A percentile compares a stretch with the other conserved stretches of the same genome.
These are phyloP conservation scores for Diacarnus erythraeanus DNA, from an alignment of 37 sponge, comb jelly and placozoan genomes.

Conservation along the genomic window DNA sequence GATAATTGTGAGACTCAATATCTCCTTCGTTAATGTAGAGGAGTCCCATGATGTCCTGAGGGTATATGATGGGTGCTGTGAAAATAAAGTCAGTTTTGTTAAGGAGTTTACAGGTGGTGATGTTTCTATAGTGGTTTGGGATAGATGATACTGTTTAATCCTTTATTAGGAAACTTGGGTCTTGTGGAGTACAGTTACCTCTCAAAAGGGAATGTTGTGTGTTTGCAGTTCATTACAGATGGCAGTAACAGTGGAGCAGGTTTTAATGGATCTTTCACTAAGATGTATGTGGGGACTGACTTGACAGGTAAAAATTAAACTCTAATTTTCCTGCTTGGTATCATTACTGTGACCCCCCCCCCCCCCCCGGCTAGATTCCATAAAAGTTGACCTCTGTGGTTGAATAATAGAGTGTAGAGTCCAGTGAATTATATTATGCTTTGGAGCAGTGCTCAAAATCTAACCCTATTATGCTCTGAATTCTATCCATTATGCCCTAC, in stretches of 20 bases:
- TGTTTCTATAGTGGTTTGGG: background rate
- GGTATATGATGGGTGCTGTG: constrained; percentile 31
- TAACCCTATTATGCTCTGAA: no score
- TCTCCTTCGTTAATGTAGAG: constrained; percentile 19
- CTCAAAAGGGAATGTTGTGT: background rate
- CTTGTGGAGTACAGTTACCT: background rate
- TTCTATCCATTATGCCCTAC: no score
- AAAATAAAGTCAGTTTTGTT: background rate
- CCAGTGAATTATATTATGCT: no score
- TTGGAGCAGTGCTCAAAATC: no score
- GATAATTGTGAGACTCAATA: constrained; percentile 6
- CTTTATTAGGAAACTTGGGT: constrained; percentile 11
- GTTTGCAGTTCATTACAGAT: constrained; percentile 11
- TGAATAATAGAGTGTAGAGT: no score
- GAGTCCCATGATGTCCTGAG: constrained; percentile 25
- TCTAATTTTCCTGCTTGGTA: no score
- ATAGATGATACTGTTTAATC: background rate
- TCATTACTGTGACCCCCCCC: no score
- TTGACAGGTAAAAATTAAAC: constrained; percentile 31
- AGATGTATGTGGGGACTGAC: constrained; percentile 35
- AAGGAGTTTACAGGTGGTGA: constrained; percentile 24
- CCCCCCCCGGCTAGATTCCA: no score
- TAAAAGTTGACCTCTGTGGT: no score
- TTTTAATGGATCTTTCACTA: constrained; percentile 45
- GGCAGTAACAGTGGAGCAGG: background rate